phyloP scores from a whole-genome alignment of 2,888 invertebrate species.

The Miltochrista miniata region DNA sequence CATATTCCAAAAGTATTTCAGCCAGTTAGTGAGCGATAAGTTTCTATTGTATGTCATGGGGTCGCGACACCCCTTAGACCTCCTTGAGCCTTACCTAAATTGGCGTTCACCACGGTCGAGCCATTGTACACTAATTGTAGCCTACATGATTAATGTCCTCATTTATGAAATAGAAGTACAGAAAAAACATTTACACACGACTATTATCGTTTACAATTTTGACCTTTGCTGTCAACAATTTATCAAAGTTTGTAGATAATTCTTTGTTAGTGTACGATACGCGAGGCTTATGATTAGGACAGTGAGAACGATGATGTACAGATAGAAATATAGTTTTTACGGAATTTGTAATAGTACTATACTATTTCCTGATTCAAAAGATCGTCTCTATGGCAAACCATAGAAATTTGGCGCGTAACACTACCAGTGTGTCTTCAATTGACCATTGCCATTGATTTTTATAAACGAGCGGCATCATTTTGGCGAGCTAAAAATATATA shows the following conservation, averaged over 20 bases:
- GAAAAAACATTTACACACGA: constrained; percentile 26
- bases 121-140: constrained; percentile 33
- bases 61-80: neutral
- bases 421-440: too few species aligned
- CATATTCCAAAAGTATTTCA: neutral
- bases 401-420: too few species aligned
- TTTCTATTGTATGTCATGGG: neutral
- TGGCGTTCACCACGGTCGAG: constrained; percentile 17
- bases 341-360: too few species aligned
- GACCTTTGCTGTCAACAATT: constrained; percentile 14
- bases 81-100: constrained; percentile 1
- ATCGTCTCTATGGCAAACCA: too few species aligned
- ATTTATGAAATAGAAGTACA: constrained; percentile 31
- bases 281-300: too few species aligned
- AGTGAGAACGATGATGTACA: too few species aligned
- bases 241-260: constrained; percentile 3
- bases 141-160: constrained; percentile 31
- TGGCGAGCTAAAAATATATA: too few species aligned
- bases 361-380: too few species aligned
- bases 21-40: neutral
- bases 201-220: constrained; percentile 7
- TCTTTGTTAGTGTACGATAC: too few species aligned
- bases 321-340: too few species aligned
- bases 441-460: too few species aligned
- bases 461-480: too few species aligned